phyloP scores from a whole-genome alignment of 2,888 invertebrate species.

The Drosophila quasianomalipes region DNA sequence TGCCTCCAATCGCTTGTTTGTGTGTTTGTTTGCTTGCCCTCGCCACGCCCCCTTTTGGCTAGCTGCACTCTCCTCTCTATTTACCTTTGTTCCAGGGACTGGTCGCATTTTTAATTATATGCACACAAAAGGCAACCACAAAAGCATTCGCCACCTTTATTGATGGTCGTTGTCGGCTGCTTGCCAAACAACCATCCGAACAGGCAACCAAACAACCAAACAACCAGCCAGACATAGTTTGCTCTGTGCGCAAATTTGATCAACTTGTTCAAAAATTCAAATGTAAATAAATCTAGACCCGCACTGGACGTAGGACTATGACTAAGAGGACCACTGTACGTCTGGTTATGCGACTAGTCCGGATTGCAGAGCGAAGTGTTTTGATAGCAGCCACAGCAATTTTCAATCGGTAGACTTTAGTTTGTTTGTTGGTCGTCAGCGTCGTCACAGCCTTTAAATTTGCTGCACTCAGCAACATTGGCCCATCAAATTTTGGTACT shows the following conservation, averaged over 20 bases:
- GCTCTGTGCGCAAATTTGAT: slow-evolving; percentile 73
- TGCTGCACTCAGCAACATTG: slow-evolving; percentile 73
- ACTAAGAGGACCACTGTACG: slow-evolving; percentile 37
- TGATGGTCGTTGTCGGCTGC: slow-evolving; percentile 67
- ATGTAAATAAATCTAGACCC: slow-evolving; percentile 78
- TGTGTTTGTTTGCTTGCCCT: slow-evolving; percentile 36
- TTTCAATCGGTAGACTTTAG: slow-evolving; percentile 78
- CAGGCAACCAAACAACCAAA: slow-evolving; percentile 18
- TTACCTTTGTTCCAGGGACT: slow-evolving; percentile 66
- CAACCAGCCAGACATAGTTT: slow-evolving; percentile 65
- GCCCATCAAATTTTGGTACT: slow-evolving; percentile 38
- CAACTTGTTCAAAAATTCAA: slow-evolving; percentile 81
- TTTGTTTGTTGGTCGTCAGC: slow-evolving; percentile 69
- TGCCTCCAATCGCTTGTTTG: slow-evolving; percentile 39
- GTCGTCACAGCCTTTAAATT: slow-evolving; percentile 53
- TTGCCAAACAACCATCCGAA: slow-evolving; percentile 24
- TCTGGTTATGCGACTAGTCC: slow-evolving; percentile 17
- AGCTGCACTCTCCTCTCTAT: slow-evolving; percentile 27
- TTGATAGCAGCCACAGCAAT: slow-evolving; percentile 77
- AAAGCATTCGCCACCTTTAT: slow-evolving; percentile 79
- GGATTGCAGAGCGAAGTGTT: slow-evolving; percentile 60
- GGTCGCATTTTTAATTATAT: slow-evolving; percentile 79
- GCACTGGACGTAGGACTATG: slow-evolving; percentile 8
- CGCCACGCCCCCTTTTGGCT: neutral
- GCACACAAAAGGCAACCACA: slow-evolving; percentile 78